A percentile compares a stretch with the other conserved stretches of the same genome.
Evolutionary conservation across 2,888 invertebrate genomes (phyloP).

Genomic region (Eupithecia abbreviata): DNA sequence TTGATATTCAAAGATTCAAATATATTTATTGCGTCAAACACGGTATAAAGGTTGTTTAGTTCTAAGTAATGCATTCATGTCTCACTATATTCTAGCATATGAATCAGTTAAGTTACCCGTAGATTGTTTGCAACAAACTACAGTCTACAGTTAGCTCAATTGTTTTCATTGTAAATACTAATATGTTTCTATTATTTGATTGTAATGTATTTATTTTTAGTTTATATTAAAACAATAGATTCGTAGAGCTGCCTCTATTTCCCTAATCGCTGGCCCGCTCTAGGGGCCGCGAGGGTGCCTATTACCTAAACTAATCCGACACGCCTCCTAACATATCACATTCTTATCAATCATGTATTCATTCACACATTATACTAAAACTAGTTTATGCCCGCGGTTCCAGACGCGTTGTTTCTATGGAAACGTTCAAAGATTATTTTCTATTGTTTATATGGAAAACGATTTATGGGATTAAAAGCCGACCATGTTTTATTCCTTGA

Average conservation of each 20-base stretch:
- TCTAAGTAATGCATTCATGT: too few relatives aligned
- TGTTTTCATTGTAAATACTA: too few relatives aligned
- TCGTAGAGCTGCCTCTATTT: constrained; percentile 64
- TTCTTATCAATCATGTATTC: constrained; percentile 34
- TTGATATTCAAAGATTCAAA: too few relatives aligned
- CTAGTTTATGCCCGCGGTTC: neutral
- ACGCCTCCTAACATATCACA: constrained; percentile 64
- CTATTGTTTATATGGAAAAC: neutral
- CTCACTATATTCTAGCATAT: too few relatives aligned
- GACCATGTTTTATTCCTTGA: neutral
- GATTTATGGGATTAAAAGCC: neutral
- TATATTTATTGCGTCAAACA: too few relatives aligned
- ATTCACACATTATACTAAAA: constrained; percentile 17
- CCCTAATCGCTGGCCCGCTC: constrained; percentile 71
- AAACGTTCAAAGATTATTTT: neutral
- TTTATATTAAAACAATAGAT: constrained; percentile 64
- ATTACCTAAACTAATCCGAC: constrained; percentile 50
- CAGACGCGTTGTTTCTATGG: neutral
- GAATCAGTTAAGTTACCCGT: too few relatives aligned
- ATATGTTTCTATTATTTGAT: too few relatives aligned
- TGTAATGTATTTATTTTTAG: constrained; percentile 37
- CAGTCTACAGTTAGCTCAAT: too few relatives aligned
- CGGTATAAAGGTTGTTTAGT: too few relatives aligned
- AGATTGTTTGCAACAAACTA: too few relatives aligned
- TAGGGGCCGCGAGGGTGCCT: constrained; percentile 77